Base-by-base conservation (phyloP, 2,888 invertebrate species). In the Spisula solida region DNA sequence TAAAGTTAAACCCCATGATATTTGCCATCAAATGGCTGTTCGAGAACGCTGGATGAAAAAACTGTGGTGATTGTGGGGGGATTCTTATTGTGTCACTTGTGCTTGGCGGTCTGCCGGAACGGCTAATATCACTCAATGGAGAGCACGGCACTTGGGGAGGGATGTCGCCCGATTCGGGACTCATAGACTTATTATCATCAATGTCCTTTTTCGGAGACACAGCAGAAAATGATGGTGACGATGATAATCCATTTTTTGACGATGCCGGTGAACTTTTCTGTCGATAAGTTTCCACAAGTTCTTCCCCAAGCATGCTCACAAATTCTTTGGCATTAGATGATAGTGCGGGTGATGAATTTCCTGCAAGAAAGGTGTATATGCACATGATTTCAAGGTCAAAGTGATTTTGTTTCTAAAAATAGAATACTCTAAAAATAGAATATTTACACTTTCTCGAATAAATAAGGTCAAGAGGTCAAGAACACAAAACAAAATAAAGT, bases 251-350 rank as follows among this genome's bases (percentile, higher is more conserved):
- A 60, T 86, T 88, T 87, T 89, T 92, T 47, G 80, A 66, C 20
- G 80, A 83, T 75, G 41, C 41, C 16, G 91, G 89, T 66, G 93
- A 86, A n/a, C 83, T 86, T 88, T 91, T 92, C 81, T 89, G 88
- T 31, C 91, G 97, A 96, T 98, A 97, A 98, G 98, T 98, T 96
- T 98, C 98, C 95, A 98, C 98, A 97, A 98, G 90, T 97, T 98
- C 98, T 97, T 98, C 98, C 97, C 98, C 98, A 96, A 98, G 97
- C 92, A 97, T 94, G 60, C 96, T 96, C 84, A 97, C 97, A 93
- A 97, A 97, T 87, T 96, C 95, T 89, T 96, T 96, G 55, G 96
- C 95, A 88, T 95, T 95, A 88, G 95, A 95, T 90, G 95, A 94
- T 31, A 94, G 93, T 70, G 94, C 88, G 79, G 93, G 92, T 48